Conservation (phyloP, 2,888 invertebrate species). For the Eupithecia dodoneata region DNA sequence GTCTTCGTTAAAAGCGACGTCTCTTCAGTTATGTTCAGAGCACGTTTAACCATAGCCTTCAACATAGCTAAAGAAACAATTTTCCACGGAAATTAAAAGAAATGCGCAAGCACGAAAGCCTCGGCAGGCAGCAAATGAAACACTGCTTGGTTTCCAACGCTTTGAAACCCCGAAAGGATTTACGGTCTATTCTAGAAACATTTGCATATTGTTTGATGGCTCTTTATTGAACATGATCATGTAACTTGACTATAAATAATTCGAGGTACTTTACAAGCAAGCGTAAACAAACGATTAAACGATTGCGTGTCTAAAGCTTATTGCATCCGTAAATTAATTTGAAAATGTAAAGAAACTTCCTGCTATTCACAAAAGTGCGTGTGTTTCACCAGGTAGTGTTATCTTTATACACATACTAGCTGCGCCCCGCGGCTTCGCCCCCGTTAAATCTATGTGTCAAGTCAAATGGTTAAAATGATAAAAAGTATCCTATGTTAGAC, state of each 20-base stretch:
- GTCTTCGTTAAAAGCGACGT: slow-evolving; percentile 66
- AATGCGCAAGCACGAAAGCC: slow-evolving; percentile 66
- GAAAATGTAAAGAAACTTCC: slow-evolving; percentile 25
- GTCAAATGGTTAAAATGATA: too few species aligned
- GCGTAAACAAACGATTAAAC: slow-evolving; percentile 78
- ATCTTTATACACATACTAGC: background rate
- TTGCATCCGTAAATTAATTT: slow-evolving; percentile 60
- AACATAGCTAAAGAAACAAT: slow-evolving; percentile 62
- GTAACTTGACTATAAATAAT: slow-evolving; percentile 77
- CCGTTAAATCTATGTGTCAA: too few species aligned
- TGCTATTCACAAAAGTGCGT: background rate
- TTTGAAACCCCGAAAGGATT: slow-evolving; percentile 62
- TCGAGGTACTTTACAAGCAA: slow-evolving; percentile 72
- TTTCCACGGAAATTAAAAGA: slow-evolving; percentile 48
- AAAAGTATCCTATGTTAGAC: too few species aligned
- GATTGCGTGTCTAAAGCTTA: slow-evolving; percentile 69
- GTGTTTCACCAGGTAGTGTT: background rate
- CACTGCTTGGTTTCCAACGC: slow-evolving; percentile 67
- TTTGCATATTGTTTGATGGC: slow-evolving; percentile 77
- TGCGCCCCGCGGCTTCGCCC: too few species aligned
- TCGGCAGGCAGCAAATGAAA: slow-evolving; percentile 65
- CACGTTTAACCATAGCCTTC: slow-evolving; percentile 76
- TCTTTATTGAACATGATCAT: slow-evolving; percentile 78
- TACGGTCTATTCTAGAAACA: slow-evolving; percentile 70
- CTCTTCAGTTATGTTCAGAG: slow-evolving; percentile 68